A percentile compares a stretch with the other conserved stretches of the same genome.
phyloP scores from a whole-genome alignment of 1,140 invertebrate species.

The Holotrichia oblita region DNA sequence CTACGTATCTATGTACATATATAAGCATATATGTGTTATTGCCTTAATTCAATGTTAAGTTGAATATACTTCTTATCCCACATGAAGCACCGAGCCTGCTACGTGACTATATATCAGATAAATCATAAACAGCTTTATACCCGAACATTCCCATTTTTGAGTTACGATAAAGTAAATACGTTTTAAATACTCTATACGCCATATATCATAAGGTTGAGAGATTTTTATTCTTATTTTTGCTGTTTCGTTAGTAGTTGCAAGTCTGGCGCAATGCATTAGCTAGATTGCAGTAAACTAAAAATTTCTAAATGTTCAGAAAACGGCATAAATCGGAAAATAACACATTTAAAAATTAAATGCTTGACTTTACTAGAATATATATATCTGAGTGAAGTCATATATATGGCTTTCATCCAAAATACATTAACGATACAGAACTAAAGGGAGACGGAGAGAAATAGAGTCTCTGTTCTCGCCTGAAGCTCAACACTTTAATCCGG shows the following conservation, averaged over 20 bases:
- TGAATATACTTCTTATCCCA: not conserved
- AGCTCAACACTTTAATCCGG: slow-evolving; percentile 41
- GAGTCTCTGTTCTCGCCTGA: not conserved
- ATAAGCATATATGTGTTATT: not conserved
- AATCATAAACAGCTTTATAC: slow-evolving; percentile 17
- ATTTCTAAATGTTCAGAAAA: slow-evolving; percentile 27
- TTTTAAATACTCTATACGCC: slow-evolving; percentile 33
- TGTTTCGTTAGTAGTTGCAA: slow-evolving; percentile 10
- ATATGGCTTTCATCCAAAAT: slow-evolving; percentile 41
- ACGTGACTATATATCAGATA: not conserved
- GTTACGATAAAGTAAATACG: slow-evolving; percentile 25
- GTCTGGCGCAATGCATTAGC: slow-evolving; percentile 9
- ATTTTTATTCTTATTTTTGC: too few species aligned
- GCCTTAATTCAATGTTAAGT: not conserved
- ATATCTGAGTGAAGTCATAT: too few species aligned
- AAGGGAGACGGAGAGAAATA: not conserved
- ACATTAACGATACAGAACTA: slow-evolving; percentile 43
- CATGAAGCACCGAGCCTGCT: not conserved
- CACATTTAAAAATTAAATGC: slow-evolving; percentile 40
- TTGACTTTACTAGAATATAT: slow-evolving; percentile 25
- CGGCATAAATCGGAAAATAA: slow-evolving; percentile 35
- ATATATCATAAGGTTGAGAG: slow-evolving; percentile 7
- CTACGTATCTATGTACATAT: not conserved
- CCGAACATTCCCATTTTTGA: slow-evolving; percentile 2
- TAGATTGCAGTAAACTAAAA: slow-evolving; percentile 16